Conservation (phyloP, 2,797 vertebrate genomes). For the Discoglossus pictus region DNA sequence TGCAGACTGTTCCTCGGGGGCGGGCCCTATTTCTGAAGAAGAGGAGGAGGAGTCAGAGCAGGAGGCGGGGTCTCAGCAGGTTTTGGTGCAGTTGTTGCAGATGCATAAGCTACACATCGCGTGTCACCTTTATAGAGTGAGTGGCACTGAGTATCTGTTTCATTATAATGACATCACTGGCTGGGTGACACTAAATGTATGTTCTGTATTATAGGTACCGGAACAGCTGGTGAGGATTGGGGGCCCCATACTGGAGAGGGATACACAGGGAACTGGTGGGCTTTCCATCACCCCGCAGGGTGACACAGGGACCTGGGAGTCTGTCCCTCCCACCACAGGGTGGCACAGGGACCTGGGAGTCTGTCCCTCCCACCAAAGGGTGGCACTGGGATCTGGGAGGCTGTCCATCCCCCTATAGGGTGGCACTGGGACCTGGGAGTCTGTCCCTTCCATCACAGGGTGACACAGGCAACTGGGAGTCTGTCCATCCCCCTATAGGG, state of each 20-base stretch:
- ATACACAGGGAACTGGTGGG: background rate
- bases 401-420: background rate
- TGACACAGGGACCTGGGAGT: background rate
- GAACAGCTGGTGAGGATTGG: conserved; percentile 21
- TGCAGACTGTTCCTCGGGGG: conserved; percentile 39
- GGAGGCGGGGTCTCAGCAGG: conserved; percentile 62
- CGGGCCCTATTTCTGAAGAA: background rate
- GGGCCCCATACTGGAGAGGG: no score
- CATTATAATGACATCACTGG: background rate
- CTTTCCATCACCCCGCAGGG: background rate
- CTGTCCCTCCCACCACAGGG: background rate
- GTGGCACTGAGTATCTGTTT: background rate
- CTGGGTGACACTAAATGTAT: background rate
- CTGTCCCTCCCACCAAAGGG: background rate
- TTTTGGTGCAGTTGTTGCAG: conserved; percentile 77
- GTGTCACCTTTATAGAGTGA: conserved; percentile 75
- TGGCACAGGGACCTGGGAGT: background rate
- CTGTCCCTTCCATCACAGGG: no score
- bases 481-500: background rate
- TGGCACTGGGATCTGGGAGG: background rate
- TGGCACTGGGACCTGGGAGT: background rate
- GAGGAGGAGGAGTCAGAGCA: conserved; percentile 55
- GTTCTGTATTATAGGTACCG: conserved; percentile 5
- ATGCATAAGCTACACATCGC: conserved; percentile 71
- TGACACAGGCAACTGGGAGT: background rate